Percentiles rank a stretch among this genome's conserved stretches.
Evolutionary conservation across 2,113 vertebrate genomes (phyloP).

Genomic region (Balaeniceps rex): DNA sequence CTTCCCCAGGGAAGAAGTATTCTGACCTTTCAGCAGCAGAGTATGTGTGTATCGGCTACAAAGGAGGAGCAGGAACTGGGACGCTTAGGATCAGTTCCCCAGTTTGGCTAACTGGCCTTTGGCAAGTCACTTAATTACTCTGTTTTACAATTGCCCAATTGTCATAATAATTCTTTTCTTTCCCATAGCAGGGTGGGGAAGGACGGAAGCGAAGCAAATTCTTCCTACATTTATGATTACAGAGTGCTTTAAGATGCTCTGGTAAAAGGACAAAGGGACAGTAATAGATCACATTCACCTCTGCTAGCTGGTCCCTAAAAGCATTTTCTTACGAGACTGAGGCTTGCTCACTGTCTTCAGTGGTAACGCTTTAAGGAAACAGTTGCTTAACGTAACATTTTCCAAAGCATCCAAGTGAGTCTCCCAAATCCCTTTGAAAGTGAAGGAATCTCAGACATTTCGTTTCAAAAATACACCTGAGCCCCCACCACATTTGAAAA

Average conservation of each 20-base stretch:
- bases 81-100: not conserved
- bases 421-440: not conserved
- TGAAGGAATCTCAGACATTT: not conserved
- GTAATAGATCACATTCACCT: not conserved
- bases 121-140: constrained; percentile 48
- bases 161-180: constrained; percentile 37
- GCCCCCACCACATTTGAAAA: not conserved
- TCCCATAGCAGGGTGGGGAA: constrained; percentile 38
- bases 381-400: constrained; percentile 7
- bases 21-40: not conserved
- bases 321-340: not conserved
- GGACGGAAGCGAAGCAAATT: constrained; percentile 29
- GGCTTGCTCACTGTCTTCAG: not conserved
- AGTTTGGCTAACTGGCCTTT: constrained; percentile 15
- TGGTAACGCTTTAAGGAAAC: constrained; percentile 54
- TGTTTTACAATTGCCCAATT: constrained; percentile 20
- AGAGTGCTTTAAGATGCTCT: not conserved
- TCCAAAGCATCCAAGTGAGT: not conserved
- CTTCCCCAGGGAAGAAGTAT: constrained; percentile 55
- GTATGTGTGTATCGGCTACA: not conserved
- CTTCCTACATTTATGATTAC: constrained; percentile 12
- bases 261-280: constrained; percentile 20
- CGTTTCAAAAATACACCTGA: not conserved
- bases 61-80: not conserved
- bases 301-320: not conserved